Conservation (phyloP, 1,140 invertebrate species). For the Trypoxylus dichotomus region DNA sequence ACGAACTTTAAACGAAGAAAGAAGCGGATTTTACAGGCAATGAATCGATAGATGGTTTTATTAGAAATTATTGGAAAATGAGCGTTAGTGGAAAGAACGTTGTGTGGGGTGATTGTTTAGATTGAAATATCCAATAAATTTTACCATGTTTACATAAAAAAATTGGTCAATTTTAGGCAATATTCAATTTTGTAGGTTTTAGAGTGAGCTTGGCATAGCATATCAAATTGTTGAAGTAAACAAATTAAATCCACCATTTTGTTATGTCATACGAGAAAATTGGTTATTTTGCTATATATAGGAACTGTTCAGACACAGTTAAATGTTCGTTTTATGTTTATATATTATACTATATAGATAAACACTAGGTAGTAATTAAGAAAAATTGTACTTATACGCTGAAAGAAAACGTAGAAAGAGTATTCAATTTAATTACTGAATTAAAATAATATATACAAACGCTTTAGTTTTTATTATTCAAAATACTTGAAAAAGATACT, state of each 20-base stretch:
- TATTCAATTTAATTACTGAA: no score
- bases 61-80: not conserved
- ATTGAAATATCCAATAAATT: not conserved
- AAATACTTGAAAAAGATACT: not conserved
- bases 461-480: no score
- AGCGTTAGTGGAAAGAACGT: not conserved
- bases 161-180: slow-evolving; percentile 18
- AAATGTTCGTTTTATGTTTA: not conserved
- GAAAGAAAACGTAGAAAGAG: no score
- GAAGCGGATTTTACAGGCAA: not conserved
- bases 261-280: not conserved
- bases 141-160: not conserved
- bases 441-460: no score
- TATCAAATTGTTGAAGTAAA: not conserved
- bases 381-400: no score
- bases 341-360: not conserved
- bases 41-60: not conserved
- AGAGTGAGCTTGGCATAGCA: not conserved
- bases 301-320: not conserved
- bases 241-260: not conserved
- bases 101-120: not conserved
- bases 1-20: no score
- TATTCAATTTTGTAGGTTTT: slow-evolving; percentile 1
- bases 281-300: no score
- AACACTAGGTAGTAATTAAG: no score